phyloP scores from a whole-genome alignment of 30 jellyfish, hydroid and myxozoan genomes.

The Hydractinia symbiolongicarpus region DNA sequence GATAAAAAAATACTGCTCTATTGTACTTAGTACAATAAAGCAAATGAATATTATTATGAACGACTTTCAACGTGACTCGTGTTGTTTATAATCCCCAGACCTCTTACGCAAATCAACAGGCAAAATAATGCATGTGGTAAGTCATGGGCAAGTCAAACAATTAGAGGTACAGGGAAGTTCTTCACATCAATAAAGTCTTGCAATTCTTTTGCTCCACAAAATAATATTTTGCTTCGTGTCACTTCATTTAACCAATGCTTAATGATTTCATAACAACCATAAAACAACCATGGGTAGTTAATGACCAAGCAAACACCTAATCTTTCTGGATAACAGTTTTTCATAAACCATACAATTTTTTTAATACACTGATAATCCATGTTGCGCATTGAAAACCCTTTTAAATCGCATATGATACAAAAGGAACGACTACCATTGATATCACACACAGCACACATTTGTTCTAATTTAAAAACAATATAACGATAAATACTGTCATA shows the following conservation, averaged over 20 bases:
- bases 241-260: constrained; percentile 87
- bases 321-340: constrained; percentile 94
- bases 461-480: constrained; percentile 37
- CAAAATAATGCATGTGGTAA: no score
- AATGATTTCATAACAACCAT: constrained; percentile 91
- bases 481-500: constrained; percentile 18
- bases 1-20: no score
- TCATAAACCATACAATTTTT: constrained; percentile 72
- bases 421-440: constrained; percentile 53
- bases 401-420: constrained; percentile 43
- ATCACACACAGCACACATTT: constrained; percentile 45
- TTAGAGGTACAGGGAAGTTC: constrained; percentile 28
- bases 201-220: constrained; percentile 62
- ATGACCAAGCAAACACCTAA: constrained; percentile 77
- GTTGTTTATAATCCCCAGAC: no score
- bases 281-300: constrained; percentile 91
- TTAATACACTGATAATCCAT: constrained; percentile 80
- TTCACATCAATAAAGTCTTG: constrained; percentile 54
- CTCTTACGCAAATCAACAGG: no score
- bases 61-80: no score
- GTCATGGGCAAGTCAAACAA: neutral
- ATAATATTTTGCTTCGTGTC: constrained; percentile 74
- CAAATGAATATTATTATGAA: no score
- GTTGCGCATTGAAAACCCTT: constrained; percentile 69
- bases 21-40: no score